Evolutionary conservation across 2,113 vertebrate genomes (phyloP).

Genomic region (Hucho hucho): DNA sequence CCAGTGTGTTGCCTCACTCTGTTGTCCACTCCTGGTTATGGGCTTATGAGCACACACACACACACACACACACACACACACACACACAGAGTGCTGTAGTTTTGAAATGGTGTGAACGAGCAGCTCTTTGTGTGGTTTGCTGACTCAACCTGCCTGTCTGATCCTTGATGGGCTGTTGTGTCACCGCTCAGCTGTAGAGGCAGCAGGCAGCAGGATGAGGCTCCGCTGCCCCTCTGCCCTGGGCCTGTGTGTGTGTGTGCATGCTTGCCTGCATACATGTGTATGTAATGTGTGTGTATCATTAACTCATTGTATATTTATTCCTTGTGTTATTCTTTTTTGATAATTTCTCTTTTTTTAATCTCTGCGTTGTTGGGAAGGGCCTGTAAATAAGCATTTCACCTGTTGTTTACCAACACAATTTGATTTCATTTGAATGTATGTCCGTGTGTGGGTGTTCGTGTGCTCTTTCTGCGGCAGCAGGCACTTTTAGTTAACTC

Average conservation of each 20-base stretch:
- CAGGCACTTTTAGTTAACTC: too few species aligned
- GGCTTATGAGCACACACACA: background rate
- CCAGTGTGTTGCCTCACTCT: background rate
- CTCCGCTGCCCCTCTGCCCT: background rate
- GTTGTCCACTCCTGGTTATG: background rate
- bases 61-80: too few species aligned
- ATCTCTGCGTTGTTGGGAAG: too few species aligned
- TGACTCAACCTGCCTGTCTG: conserved; percentile 8
- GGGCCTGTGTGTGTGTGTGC: background rate
- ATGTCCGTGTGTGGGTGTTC: too few species aligned
- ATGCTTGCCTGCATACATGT: background rate
- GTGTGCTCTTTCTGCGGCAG: too few species aligned
- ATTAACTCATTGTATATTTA: too few species aligned
- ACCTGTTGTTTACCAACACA: too few species aligned
- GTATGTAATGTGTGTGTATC: background rate
- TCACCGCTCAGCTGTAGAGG: conserved; percentile 6
- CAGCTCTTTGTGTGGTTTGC: background rate
- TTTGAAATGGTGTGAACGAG: background rate
- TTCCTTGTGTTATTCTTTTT: too few species aligned
- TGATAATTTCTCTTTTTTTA: too few species aligned
- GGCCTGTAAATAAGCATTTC: too few species aligned
- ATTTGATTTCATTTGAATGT: too few species aligned
- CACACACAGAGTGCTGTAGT: too few species aligned
- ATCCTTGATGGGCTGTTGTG: background rate
- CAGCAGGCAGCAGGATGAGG: background rate